Conservation (phyloP, 2,113 vertebrate species). For the Prolemur simus region DNA sequence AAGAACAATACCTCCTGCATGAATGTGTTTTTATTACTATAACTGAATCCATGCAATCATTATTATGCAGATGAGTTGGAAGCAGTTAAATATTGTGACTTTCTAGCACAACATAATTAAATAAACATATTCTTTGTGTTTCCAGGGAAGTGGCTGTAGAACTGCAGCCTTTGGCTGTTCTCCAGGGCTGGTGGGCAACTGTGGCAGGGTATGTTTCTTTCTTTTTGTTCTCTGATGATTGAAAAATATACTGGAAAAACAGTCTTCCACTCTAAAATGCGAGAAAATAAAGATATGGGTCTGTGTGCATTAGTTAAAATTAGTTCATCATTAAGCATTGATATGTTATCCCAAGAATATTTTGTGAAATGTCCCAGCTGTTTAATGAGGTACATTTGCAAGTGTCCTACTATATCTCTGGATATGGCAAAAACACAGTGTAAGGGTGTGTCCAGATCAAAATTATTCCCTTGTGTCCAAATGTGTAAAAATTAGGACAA, state of each 20-base stretch:
- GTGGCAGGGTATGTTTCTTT: neutral
- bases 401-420: neutral
- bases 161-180: neutral
- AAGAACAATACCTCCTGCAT: conserved; percentile 32
- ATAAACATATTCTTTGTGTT: conserved; percentile 59
- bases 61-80: conserved; percentile 65
- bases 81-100: conserved; percentile 55
- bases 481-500: neutral
- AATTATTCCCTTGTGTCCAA: neutral
- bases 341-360: neutral
- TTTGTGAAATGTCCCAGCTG: neutral
- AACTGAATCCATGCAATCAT: conserved; percentile 47
- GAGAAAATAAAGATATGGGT: neutral
- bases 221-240: conserved; percentile 29
- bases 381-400: neutral
- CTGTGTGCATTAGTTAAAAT: neutral
- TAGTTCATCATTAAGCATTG: neutral
- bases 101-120: conserved; percentile 60
- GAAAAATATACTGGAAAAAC: conserved; percentile 41
- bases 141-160: conserved; percentile 23
- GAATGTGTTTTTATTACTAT: conserved; percentile 49
- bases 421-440: neutral
- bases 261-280: neutral
- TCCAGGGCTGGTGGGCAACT: neutral
- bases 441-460: neutral